Conservation (phyloP, 2,797 vertebrate species). For the Emydoidea blandingii region DNA sequence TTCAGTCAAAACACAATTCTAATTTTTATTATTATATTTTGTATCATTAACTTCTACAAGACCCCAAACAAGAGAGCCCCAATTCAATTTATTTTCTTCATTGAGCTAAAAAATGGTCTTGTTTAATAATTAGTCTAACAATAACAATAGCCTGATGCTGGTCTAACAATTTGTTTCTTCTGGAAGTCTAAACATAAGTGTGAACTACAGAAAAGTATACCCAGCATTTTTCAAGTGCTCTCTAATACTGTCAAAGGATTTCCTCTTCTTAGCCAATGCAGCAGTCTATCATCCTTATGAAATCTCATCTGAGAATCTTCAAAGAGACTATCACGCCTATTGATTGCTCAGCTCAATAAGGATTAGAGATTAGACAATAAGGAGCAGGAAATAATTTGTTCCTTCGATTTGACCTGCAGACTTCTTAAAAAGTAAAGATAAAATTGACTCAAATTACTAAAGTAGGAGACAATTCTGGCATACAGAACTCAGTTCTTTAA, state of each 20-base stretch:
- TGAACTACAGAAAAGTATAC: neutral
- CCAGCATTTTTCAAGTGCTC: neutral
- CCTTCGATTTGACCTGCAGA: neutral
- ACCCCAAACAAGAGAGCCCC: too few relatives aligned
- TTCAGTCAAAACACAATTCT: neutral
- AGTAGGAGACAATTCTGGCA: neutral
- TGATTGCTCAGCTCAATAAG: neutral
- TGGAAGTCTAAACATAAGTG: neutral
- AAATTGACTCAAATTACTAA: neutral
- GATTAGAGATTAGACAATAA: neutral
- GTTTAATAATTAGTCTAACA: neutral
- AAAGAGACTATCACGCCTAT: neutral
- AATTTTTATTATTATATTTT: neutral
- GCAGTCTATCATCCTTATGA: neutral
- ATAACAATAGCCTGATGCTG: neutral
- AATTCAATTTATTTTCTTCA: neutral
- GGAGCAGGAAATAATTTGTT: neutral
- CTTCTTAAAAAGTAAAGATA: neutral
- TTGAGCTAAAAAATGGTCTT: neutral
- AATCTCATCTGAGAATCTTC: neutral
- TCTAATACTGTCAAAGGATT: neutral
- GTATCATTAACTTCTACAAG: neutral
- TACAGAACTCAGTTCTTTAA: neutral
- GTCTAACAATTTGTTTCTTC: neutral
- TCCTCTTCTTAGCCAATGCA: neutral